Evolutionary conservation across 92 coral and sea anemone genomes (phyloP).

Genomic region (Pocillopora grandis): DNA sequence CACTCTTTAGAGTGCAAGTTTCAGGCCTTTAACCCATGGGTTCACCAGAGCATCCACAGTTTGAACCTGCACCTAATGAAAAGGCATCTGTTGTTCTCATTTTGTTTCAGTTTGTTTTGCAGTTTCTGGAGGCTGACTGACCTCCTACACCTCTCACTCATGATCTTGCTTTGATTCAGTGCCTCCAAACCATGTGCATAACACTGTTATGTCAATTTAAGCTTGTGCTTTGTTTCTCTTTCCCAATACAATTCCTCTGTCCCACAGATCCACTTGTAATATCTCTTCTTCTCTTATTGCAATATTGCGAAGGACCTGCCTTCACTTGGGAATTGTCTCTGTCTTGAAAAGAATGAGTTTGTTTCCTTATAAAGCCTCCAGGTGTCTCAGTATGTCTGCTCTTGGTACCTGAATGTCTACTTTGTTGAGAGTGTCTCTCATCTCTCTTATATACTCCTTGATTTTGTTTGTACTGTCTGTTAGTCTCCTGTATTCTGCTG

Average conservation of each 20-base stretch:
- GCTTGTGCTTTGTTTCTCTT: background rate
- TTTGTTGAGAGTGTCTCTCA: constrained; percentile 7
- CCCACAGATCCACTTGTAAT: background rate
- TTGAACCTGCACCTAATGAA: no score
- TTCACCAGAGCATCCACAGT: no score
- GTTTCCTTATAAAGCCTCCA: constrained; percentile 3
- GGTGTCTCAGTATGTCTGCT: constrained; percentile 1
- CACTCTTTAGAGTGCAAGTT: no score
- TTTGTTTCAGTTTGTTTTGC: no score
- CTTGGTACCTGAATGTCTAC: constrained; percentile 6
- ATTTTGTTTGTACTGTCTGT: constrained; percentile 2
- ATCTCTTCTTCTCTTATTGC: background rate
- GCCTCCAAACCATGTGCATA: background rate
- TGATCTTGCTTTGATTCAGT: no score
- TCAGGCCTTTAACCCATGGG: no score
- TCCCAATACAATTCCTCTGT: constrained; percentile 3
- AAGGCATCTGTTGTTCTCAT: no score
- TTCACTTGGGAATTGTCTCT: background rate
- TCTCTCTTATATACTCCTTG: background rate
- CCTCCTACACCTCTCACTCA: no score
- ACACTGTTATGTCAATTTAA: background rate
- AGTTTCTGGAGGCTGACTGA: no score
- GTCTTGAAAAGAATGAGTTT: constrained; percentile 13
- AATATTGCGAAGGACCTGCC: background rate
- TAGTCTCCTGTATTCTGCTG: constrained; percentile 25